Evolutionary conservation across 2,888 invertebrate species (phyloP), one percentile per base, ranked within the genome.

Genomic region (Mesochorus sp.): DNA sequence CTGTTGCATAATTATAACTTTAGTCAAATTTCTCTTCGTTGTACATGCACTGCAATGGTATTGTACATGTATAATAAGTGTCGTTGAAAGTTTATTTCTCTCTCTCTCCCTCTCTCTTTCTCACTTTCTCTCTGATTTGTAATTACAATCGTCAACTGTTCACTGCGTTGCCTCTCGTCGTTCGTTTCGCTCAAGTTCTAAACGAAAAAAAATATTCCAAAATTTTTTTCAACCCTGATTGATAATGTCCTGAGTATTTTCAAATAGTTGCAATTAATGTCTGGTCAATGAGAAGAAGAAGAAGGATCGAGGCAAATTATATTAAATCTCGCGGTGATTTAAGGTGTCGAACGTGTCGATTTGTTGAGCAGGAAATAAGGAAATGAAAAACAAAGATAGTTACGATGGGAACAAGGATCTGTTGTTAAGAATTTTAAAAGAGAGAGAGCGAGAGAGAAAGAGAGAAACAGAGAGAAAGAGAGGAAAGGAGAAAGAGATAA

Each of bases 1-100:
- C 47, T 76, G 68, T 53, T 76, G 42, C 75, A 79, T 79, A 77
- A 77, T 77, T 79, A 81, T 77, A 77, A 77, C 66, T 81, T 79
- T 70, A 68, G 51, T 79, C 75, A 64, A 72, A 75, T 79, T 75
- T 64, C 71, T 55, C 59, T 37, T 28, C 31, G 68, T 72, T 70
- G 75, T 74, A 75, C 74, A 44, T n/a, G 39, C 42, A 42, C 14
- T 24, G 64, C 61, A 14, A 53, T 55, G 39, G 68, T 64, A 66
- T 53, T n/a, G 12, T 26, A 24, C 14, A 26, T n/a, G 8, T 26
- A 8, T 39, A 42, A 37, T 6, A 17, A 24, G 28, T 59, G 34
- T 17, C 17, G 24, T 44, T 53, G 51, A 53, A 74, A 67, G 67
- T 74, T 53, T 19, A 12, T 37, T 31, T 67, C 26, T 31, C 34